These are phyloP conservation scores for Platichthys stellatus DNA, from an alignment of 2,113 vertebrate species.

Conservation along the genomic window DNA sequence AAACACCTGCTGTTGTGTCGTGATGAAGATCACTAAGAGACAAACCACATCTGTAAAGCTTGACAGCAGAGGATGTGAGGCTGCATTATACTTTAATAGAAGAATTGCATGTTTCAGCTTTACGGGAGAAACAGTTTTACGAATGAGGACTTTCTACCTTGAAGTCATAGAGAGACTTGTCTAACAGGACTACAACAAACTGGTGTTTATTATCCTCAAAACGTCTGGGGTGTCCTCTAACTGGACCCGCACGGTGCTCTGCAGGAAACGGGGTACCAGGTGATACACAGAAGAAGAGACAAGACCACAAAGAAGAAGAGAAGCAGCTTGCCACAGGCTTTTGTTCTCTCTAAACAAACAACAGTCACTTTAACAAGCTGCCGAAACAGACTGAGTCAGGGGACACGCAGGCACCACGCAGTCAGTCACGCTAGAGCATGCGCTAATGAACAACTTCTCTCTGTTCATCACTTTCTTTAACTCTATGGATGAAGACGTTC, in stretches of 20 bases:
- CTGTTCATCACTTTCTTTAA: slow-evolving; percentile 3
- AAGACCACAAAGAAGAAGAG: slow-evolving; percentile 3
- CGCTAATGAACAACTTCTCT: slow-evolving; percentile 24
- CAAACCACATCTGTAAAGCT: neutral
- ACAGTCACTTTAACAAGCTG: slow-evolving; percentile 32
- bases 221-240: neutral
- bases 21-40: neutral
- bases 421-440: slow-evolving; percentile 24
- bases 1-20: neutral
- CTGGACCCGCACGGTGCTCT: neutral
- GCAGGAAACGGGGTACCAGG: slow-evolving; percentile 7
- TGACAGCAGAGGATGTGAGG: neutral
- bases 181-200: neutral
- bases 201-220: neutral
- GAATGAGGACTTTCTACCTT: neutral
- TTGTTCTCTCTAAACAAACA: slow-evolving; percentile 43
- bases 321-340: slow-evolving; percentile 23
- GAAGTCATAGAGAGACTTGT: neutral
- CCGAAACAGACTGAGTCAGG: slow-evolving; percentile 47
- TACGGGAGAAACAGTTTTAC: neutral
- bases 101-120: neutral
- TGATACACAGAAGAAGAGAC: slow-evolving; percentile 9
- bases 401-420: slow-evolving; percentile 27
- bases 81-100: neutral
- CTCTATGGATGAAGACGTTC: neutral